phyloP scores from a whole-genome alignment of 1,140 invertebrate species.

The Cyrtorhinus lividipennis region DNA sequence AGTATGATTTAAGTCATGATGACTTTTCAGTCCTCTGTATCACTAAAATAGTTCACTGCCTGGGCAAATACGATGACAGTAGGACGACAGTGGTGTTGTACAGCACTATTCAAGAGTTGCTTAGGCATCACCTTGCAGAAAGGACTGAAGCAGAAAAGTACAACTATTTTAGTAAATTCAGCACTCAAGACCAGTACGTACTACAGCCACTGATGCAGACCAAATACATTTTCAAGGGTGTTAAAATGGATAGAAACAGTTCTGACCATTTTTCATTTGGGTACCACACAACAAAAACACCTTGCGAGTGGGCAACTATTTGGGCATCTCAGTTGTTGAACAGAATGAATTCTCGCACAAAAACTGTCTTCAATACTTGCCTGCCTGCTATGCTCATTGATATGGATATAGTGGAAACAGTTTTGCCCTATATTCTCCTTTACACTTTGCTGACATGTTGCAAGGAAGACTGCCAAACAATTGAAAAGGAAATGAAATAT shows the following conservation, averaged over 20 bases:
- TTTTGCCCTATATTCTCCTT: conserved; percentile 50
- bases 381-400: conserved; percentile 53
- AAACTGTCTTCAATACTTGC: conserved; percentile 44
- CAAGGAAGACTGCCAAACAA: background rate
- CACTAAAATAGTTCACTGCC: conserved; percentile 1
- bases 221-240: conserved; percentile 1
- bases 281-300: background rate
- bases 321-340: conserved; percentile 46
- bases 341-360: conserved; percentile 36
- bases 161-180: background rate
- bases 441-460: background rate
- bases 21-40: background rate
- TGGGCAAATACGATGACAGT: background rate
- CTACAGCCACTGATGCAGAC: background rate
- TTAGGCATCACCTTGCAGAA: background rate
- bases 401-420: conserved; percentile 47
- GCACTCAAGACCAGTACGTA: background rate
- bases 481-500: conserved; percentile 12
- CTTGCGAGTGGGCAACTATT: conserved; percentile 49
- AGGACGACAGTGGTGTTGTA: background rate
- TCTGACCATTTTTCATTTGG: background rate
- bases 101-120: background rate
- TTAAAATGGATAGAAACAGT: background rate
- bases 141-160: background rate
- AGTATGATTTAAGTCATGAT: background rate